These are phyloP conservation scores for Pseudomyrmex gracilis DNA, from an alignment of 1,140 invertebrate species.

Conservation along the genomic window DNA sequence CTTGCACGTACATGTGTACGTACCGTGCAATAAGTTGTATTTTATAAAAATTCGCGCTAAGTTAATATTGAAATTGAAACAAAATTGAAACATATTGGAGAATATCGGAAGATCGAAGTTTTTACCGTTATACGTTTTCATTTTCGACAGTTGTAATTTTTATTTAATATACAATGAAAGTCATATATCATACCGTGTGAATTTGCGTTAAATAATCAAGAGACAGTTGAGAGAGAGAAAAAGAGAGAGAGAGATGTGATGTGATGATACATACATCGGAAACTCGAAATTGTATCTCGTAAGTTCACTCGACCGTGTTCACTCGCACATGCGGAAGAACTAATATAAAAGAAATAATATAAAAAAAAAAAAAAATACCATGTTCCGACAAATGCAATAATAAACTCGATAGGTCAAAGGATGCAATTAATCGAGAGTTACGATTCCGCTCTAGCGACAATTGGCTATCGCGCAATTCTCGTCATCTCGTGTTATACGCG, in stretches of 20 bases:
- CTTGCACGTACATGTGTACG: too few relatives aligned
- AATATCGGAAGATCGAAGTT: neutral
- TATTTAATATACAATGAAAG: neutral
- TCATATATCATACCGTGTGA: neutral
- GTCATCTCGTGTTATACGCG: neutral
- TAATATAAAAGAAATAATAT: too few relatives aligned
- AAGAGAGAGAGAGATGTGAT: too few relatives aligned
- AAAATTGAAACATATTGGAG: slow-evolving; percentile 9
- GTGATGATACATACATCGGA: too few relatives aligned
- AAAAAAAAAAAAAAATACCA: too few relatives aligned
- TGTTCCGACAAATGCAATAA: too few relatives aligned
- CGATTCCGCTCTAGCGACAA: too few relatives aligned
- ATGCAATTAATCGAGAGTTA: too few relatives aligned
- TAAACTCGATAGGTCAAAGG: too few relatives aligned
- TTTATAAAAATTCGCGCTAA: neutral
- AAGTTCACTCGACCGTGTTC: too few relatives aligned
- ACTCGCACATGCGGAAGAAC: too few relatives aligned
- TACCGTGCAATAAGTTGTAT: neutral
- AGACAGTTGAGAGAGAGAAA: neutral
- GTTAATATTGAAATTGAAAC: slow-evolving; percentile 2
- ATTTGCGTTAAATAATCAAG: neutral
- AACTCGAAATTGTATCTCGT: too few relatives aligned
- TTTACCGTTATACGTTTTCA: neutral
- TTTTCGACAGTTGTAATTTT: neutral
- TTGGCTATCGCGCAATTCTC: neutral